Evolutionary conservation across 1,140 invertebrate genomes (phyloP).

Genomic region (Drosophila murphyi): DNA sequence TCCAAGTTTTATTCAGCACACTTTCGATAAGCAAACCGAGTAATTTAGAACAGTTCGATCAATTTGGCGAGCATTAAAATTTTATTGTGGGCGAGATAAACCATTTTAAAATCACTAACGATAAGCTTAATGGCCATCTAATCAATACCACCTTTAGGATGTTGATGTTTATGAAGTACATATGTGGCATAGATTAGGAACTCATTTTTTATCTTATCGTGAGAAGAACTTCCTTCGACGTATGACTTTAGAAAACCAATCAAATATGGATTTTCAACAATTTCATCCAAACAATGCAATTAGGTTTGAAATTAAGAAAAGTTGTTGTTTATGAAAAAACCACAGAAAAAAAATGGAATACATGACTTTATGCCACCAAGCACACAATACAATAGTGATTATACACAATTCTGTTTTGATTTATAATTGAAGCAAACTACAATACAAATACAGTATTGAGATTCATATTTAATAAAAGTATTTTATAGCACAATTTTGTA

Average conservation of each 20-base stretch:
- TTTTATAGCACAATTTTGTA: background rate
- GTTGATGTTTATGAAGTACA: background rate
- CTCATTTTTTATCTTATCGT: slow-evolving; percentile 22
- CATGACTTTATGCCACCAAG: too few relatives aligned
- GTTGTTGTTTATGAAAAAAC: background rate
- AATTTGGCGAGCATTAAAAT: background rate
- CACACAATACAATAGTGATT: background rate
- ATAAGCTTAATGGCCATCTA: background rate
- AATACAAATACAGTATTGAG: background rate
- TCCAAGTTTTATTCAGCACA: background rate
- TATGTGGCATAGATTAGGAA: background rate
- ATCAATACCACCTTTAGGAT: slow-evolving; percentile 11
- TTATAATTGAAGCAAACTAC: background rate
- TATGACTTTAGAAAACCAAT: background rate
- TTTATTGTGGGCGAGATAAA: background rate
- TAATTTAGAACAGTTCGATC: slow-evolving; percentile 2
- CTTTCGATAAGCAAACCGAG: background rate
- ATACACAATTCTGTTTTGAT: background rate
- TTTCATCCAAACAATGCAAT: background rate
- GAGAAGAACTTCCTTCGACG: background rate
- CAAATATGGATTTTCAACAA: background rate
- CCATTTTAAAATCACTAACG: background rate
- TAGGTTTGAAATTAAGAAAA: background rate
- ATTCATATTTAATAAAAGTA: background rate
- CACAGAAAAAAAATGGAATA: too few relatives aligned